A percentile compares a stretch with the other conserved stretches of the same genome.
Evolutionary conservation across 2,113 vertebrate species (phyloP).

Genomic region (Micronisus gabar): DNA sequence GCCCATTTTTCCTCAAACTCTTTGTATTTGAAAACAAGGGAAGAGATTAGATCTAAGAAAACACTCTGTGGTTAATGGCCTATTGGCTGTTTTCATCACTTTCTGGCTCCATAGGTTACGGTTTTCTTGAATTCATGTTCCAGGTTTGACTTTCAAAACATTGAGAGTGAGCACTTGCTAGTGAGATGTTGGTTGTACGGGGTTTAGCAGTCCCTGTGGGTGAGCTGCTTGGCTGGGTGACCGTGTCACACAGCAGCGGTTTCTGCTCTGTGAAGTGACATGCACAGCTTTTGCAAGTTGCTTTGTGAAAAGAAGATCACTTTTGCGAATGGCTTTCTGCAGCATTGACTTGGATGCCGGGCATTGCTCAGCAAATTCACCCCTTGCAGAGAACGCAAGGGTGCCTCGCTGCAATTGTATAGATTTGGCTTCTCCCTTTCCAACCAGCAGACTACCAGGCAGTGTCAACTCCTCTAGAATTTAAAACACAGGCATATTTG

Average conservation of each 20-base stretch:
- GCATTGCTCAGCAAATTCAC: rapidly evolving
- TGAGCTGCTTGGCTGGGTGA: background rate
- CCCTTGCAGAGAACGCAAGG: background rate
- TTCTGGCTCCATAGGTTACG: background rate
- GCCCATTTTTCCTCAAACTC: rapidly evolving
- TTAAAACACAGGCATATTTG: background rate
- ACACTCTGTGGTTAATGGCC: background rate
- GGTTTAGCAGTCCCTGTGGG: background rate
- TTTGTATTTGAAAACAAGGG: background rate
- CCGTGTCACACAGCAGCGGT: rapidly evolving
- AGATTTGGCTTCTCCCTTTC: background rate
- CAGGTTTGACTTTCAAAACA: rapidly evolving
- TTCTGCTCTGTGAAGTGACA: background rate
- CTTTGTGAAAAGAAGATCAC: background rate
- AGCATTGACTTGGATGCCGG: rapidly evolving
- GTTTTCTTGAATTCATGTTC: background rate
- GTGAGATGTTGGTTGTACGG: background rate
- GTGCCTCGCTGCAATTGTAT: rapidly evolving
- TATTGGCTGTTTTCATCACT: background rate
- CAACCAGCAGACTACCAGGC: background rate
- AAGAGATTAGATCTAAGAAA: background rate
- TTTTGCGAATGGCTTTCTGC: background rate
- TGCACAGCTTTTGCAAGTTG: background rate
- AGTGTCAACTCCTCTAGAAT: background rate
- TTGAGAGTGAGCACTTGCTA: background rate